Conservation (phyloP, 2,888 invertebrate genomes). For the Hetaerina titia region DNA sequence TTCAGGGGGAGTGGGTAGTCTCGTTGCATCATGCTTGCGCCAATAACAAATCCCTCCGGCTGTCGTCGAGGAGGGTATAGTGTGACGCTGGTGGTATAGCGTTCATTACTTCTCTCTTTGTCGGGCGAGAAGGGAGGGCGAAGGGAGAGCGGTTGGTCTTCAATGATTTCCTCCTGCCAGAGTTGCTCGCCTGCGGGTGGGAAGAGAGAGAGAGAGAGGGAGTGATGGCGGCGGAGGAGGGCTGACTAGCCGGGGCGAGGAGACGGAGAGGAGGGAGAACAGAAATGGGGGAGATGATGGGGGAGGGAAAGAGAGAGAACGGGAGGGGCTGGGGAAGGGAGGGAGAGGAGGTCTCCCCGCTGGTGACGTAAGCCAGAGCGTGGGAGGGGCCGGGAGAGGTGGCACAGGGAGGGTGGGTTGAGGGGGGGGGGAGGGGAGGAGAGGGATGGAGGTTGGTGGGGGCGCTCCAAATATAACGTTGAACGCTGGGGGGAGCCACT, state of each 20-base stretch:
- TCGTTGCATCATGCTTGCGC: neutral
- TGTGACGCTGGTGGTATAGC: neutral
- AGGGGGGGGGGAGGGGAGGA: neutral
- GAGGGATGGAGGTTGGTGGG: neutral
- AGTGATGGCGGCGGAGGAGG: neutral
- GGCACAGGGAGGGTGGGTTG: neutral
- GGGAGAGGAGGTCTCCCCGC: neutral
- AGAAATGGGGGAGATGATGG: too few relatives aligned
- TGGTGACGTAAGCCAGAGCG: slow-evolving; percentile 11
- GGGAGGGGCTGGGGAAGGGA: neutral
- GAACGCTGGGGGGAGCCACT: slow-evolving; percentile 1
- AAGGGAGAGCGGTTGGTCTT: neutral
- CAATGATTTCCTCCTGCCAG: slow-evolving; percentile 6
- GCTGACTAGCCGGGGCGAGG: neutral
- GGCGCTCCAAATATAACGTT: neutral
- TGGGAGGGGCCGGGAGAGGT: neutral
- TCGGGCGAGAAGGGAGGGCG: neutral
- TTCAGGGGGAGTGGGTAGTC: neutral
- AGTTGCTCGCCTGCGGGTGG: neutral
- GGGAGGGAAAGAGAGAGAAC: neutral
- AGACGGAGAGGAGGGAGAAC: too few relatives aligned
- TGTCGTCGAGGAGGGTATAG: neutral
- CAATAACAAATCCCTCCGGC: neutral
- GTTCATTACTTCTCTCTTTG: slow-evolving; percentile 14
- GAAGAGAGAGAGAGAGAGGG: neutral